phyloP scores from a whole-genome alignment of 2,888 invertebrate genomes.

The Caenorhabditis sp. region DNA sequence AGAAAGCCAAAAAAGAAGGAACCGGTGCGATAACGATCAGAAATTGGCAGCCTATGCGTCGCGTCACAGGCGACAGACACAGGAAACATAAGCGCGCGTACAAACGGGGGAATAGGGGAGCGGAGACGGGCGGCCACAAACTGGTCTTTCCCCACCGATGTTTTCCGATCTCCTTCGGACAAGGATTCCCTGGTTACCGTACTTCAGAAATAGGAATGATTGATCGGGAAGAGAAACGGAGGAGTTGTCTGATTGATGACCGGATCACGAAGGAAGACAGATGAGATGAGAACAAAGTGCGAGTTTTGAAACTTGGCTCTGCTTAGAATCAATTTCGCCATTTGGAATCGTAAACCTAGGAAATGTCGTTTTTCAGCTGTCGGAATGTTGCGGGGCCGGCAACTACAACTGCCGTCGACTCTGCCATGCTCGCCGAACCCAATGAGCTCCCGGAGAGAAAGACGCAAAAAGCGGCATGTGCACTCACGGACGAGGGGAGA shows the following conservation, averaged over 20 bases:
- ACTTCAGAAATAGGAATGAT: background rate
- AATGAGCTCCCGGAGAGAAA: slow-evolving; percentile 20
- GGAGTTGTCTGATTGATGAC: slow-evolving; percentile 3
- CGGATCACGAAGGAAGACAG: background rate
- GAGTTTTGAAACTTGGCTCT: too few relatives aligned
- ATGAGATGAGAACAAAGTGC: too few relatives aligned
- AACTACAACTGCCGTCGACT: background rate
- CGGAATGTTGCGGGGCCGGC: slow-evolving; percentile 6
- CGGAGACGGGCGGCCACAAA: slow-evolving; percentile 22
- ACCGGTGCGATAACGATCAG: slow-evolving; percentile 39
- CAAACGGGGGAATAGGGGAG: slow-evolving; percentile 26
- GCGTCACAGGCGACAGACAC: slow-evolving; percentile 9
- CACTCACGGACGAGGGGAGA: slow-evolving; percentile 23
- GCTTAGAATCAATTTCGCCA: too few relatives aligned
- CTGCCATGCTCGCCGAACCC: slow-evolving; percentile 1
- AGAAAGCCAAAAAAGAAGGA: slow-evolving; percentile 5
- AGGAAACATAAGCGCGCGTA: slow-evolving; percentile 27
- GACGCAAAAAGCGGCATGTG: slow-evolving; percentile 38
- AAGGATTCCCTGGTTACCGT: slow-evolving; percentile 35
- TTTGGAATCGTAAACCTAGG: background rate
- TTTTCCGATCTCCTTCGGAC: background rate
- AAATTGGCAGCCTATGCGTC: slow-evolving; percentile 22
- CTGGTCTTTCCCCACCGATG: slow-evolving; percentile 14
- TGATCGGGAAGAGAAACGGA: background rate
- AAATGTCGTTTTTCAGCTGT: background rate